These are phyloP conservation scores for Rhyacophila evoluta DNA, from an alignment of 2,888 invertebrate genomes.

Conservation along the genomic window DNA sequence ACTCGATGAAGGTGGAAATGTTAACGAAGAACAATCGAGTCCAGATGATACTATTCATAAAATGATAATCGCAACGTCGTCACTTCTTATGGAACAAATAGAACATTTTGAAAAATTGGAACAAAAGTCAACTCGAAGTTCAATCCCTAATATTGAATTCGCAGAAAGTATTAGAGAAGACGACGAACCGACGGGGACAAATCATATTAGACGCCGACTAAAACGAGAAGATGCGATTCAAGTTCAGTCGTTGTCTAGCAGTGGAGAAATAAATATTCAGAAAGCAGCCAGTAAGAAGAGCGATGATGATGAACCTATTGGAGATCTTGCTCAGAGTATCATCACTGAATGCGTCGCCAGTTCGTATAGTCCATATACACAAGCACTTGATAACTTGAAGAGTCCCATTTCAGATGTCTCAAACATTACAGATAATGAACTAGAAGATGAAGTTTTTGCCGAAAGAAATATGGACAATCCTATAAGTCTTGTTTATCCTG, in stretches of 20 bases:
- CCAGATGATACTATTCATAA: conserved; percentile 50
- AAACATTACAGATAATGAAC: neutral
- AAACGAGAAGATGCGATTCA: conserved; percentile 70
- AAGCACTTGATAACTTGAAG: conserved; percentile 32
- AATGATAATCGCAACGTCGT: conserved; percentile 48
- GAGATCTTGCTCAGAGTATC: conserved; percentile 52
- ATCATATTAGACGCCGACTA: conserved; percentile 65
- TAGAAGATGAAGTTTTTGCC: neutral
- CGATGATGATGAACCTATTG: conserved; percentile 62
- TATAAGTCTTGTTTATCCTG: neutral
- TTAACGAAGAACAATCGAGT: conserved; percentile 27
- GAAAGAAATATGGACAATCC: neutral
- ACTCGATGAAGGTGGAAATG: conserved; percentile 47
- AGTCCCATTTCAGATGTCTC: conserved; percentile 15
- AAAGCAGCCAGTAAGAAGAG: conserved; percentile 66
- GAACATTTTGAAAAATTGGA: conserved; percentile 52
- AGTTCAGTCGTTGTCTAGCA: conserved; percentile 59
- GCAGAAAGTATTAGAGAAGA: conserved; percentile 44
- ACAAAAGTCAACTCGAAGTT: conserved; percentile 28
- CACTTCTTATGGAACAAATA: conserved; percentile 49
- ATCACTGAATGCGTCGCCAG: conserved; percentile 51
- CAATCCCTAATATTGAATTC: conserved; percentile 46
- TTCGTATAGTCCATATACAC: conserved; percentile 40
- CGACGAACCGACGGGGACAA: conserved; percentile 51
- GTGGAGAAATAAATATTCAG: conserved; percentile 58